Percentiles rank a stretch among this genome's conserved stretches.
phyloP scores from a whole-genome alignment of 1,140 invertebrate genomes.

The Aradophagus sp. region DNA sequence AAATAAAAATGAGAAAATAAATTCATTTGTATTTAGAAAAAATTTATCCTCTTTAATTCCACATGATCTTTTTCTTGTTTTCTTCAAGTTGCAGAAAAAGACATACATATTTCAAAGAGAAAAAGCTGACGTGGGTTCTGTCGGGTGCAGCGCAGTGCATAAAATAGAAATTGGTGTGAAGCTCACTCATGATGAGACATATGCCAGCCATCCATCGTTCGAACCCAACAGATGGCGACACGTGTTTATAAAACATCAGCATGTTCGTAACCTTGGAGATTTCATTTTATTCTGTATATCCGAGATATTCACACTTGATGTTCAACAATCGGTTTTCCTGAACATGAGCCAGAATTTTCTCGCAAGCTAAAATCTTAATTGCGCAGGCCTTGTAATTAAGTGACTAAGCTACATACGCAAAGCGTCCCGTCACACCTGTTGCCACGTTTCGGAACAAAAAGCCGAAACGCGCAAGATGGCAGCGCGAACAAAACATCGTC shows the following conservation, averaged over 20 bases:
- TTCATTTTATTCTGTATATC: constrained; percentile 1
- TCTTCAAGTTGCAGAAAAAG: too few species aligned
- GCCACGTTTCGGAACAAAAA: constrained; percentile 52
- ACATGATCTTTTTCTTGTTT: too few species aligned
- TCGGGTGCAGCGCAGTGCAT: neutral
- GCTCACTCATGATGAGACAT: constrained; percentile 9
- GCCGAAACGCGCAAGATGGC: constrained; percentile 43
- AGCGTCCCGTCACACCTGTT: constrained; percentile 53
- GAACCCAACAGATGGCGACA: constrained; percentile 29
- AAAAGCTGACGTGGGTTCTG: too few species aligned
- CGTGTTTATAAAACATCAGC: constrained; percentile 29
- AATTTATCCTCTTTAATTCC: too few species aligned
- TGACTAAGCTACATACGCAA: constrained; percentile 15
- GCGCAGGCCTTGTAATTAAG: constrained; percentile 23
- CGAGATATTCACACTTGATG: too few species aligned
- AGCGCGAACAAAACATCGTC: constrained; percentile 63
- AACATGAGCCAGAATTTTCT: constrained; percentile 18
- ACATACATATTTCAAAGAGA: too few species aligned
- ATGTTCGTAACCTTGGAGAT: constrained; percentile 22
- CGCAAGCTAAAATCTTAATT: constrained; percentile 1
- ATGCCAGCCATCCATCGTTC: constrained; percentile 9
- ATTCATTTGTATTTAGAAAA: neutral
- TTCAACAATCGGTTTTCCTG: neutral
- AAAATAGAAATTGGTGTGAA: constrained; percentile 14
- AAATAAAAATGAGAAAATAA: too few species aligned